These are phyloP conservation scores for Epicampocera succincta DNA, from an alignment of 2,888 invertebrate genomes.

Conservation along the genomic window DNA sequence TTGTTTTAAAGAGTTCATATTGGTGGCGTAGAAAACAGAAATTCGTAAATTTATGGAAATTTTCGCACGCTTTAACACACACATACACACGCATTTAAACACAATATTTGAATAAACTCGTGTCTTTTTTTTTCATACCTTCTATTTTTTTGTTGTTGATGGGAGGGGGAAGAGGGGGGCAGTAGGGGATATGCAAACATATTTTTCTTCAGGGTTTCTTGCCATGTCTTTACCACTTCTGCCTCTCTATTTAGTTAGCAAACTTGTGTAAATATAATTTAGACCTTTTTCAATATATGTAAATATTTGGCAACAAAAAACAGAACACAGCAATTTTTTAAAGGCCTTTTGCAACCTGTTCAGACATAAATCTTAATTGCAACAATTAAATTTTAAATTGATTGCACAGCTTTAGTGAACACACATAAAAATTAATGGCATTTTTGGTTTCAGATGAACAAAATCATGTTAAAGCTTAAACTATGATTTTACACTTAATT, in stretches of 20 bases:
- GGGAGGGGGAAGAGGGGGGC: too few species aligned
- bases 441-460: too few species aligned
- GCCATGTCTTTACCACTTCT: background rate
- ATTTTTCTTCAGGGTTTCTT: conserved; percentile 21
- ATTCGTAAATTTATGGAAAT: conserved; percentile 66
- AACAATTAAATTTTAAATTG: too few species aligned
- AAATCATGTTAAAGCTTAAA: too few species aligned
- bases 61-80: conserved; percentile 65
- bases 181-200: background rate
- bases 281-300: background rate
- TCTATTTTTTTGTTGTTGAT: too few species aligned
- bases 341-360: too few species aligned
- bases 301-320: background rate
- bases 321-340: too few species aligned
- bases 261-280: conserved; percentile 32
- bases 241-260: conserved; percentile 27
- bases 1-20: conserved; percentile 45
- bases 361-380: too few species aligned
- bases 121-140: conserved; percentile 18
- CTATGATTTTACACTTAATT: too few species aligned
- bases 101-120: background rate
- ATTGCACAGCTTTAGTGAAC: too few species aligned
- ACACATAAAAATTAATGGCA: too few species aligned
- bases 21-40: conserved; percentile 34
- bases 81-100: conserved; percentile 40